phyloP scores from a whole-genome alignment of 2,797 vertebrate genomes.

The Anolis apletophallus region DNA sequence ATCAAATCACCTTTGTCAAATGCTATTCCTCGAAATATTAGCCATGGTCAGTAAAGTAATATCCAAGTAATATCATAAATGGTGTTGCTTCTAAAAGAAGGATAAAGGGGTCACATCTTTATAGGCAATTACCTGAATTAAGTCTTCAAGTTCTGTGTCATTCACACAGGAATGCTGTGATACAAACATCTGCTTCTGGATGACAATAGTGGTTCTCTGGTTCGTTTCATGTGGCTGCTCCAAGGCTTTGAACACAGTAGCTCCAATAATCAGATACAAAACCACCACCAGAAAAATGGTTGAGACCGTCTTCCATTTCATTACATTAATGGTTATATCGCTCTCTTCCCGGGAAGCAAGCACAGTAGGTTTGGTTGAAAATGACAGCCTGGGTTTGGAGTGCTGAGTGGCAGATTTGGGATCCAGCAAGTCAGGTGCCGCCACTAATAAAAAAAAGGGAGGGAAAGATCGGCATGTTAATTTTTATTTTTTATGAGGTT shows the following conservation, averaged over 20 bases:
- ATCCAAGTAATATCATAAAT: not conserved
- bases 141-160: slow-evolving; percentile 91
- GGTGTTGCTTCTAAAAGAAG: slow-evolving; percentile 19
- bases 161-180: slow-evolving; percentile 90
- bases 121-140: slow-evolving; percentile 88
- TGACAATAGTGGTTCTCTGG: slow-evolving; percentile 89
- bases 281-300: slow-evolving; percentile 98
- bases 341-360: slow-evolving; percentile 89
- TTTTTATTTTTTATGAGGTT: slow-evolving; percentile 31
- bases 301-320: slow-evolving; percentile 99
- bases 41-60: not conserved
- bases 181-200: slow-evolving; percentile 91
- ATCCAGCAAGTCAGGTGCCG: slow-evolving; percentile 98
- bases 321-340: slow-evolving; percentile 88
- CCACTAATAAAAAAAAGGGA: slow-evolving; percentile 85
- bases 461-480: slow-evolving; percentile 51
- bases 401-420: slow-evolving; percentile 94
- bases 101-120: not conserved
- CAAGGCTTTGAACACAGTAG: slow-evolving; percentile 93
- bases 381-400: slow-evolving; percentile 94
- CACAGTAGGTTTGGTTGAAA: slow-evolving; percentile 90
- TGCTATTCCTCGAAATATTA: not conserved
- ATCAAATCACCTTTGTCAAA: slow-evolving; percentile 43
- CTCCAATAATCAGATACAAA: slow-evolving; percentile 94
- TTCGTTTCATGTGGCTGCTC: slow-evolving; percentile 94